Percentiles rank a stretch among this genome's conserved stretches.
Evolutionary conservation across 2,797 vertebrate genomes (phyloP).

Genomic region (Florisuga fusca): DNA sequence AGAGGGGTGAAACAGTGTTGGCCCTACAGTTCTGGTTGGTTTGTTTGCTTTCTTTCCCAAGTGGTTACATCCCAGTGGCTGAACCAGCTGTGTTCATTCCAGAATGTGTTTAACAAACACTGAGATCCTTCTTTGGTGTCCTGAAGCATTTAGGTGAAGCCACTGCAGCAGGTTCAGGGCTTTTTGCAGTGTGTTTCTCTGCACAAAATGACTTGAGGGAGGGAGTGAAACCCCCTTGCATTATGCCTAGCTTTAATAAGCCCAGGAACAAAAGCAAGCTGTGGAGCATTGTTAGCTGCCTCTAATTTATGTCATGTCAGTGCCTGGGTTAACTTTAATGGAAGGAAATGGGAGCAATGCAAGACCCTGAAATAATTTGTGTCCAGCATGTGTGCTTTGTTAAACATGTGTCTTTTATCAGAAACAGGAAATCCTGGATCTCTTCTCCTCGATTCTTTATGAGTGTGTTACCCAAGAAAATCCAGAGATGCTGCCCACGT

Average conservation of each 20-base stretch:
- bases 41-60: background rate
- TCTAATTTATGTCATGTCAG: background rate
- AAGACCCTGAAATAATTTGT: background rate
- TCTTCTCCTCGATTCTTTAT: constrained; percentile 95
- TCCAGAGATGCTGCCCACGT: constrained; percentile 96
- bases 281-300: background rate
- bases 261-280: background rate
- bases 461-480: constrained; percentile 98
- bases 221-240: background rate
- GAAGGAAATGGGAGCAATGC: background rate
- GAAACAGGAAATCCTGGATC: constrained; percentile 88
- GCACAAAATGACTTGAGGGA: background rate
- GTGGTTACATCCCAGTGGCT: background rate
- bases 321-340: background rate
- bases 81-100: background rate
- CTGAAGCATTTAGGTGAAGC: background rate
- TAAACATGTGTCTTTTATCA: constrained; percentile 50
- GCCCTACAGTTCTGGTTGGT: background rate
- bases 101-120: background rate
- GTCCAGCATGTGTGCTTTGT: background rate
- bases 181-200: background rate
- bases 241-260: background rate
- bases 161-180: background rate
- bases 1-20: background rate
- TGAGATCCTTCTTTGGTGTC: background rate